phyloP scores from a whole-genome alignment of 2,888 invertebrate genomes.

The Platerodrilus igneus region DNA sequence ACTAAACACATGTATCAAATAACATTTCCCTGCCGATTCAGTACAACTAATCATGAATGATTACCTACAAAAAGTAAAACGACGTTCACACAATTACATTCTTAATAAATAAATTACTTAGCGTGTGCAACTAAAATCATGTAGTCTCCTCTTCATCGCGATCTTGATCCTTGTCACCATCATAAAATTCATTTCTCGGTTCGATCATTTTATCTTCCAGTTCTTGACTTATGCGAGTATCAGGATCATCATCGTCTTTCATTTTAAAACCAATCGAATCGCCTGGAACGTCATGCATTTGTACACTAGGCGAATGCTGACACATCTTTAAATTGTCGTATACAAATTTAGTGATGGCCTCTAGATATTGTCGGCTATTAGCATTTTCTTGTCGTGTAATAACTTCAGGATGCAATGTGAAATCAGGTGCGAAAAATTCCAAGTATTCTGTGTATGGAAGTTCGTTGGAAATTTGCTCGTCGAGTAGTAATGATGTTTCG shows the following conservation, averaged over 20 bases:
- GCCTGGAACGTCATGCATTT: slow-evolving; percentile 93
- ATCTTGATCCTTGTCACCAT: slow-evolving; percentile 87
- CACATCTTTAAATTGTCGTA: slow-evolving; percentile 92
- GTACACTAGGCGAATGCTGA: slow-evolving; percentile 91
- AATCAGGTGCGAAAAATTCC: slow-evolving; percentile 97
- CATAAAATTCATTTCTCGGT: slow-evolving; percentile 82
- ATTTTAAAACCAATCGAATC: slow-evolving; percentile 67
- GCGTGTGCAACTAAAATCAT: no score
- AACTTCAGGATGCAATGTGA: slow-evolving; percentile 91
- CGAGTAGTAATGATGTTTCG: slow-evolving; percentile 91
- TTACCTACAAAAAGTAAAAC: no score
- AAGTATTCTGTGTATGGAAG: slow-evolving; percentile 94
- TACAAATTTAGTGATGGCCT: slow-evolving; percentile 80
- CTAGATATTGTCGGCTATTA: slow-evolving; percentile 92
- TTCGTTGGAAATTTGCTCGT: slow-evolving; percentile 90
- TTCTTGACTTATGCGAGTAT: slow-evolving; percentile 69
- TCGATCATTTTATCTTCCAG: slow-evolving; percentile 81
- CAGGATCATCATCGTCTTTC: slow-evolving; percentile 79
- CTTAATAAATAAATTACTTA: no score
- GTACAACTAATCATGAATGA: no score
- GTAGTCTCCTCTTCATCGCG: slow-evolving; percentile 57
- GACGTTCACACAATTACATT: no score
- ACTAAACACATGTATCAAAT: no score
- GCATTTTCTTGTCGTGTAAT: slow-evolving; percentile 84
- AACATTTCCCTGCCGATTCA: no score